Conservation (phyloP, 2,113 vertebrate genomes). For the Hydropotes inermis region DNA sequence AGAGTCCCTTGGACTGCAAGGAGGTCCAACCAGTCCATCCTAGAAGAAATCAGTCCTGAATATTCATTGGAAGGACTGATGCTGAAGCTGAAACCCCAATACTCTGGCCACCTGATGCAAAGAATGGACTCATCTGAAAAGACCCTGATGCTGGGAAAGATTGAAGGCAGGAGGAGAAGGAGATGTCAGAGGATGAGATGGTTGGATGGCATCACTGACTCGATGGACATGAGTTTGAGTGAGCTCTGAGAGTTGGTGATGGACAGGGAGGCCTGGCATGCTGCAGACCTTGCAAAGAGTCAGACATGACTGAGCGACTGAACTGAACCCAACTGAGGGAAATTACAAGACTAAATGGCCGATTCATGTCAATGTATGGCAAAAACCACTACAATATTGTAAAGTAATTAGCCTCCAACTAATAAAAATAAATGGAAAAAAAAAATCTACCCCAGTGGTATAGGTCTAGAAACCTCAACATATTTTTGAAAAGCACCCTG, state of each 20-base stretch:
- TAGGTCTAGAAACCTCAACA: neutral
- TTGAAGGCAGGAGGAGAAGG: neutral
- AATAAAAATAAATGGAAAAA: too few species aligned
- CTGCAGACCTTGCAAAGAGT: neutral
- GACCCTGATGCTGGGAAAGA: neutral
- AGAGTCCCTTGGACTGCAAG: neutral
- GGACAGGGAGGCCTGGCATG: rapidly evolving
- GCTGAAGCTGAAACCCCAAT: neutral
- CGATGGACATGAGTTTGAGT: neutral
- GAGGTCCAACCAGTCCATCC: neutral
- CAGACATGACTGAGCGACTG: neutral
- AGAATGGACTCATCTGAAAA: neutral
- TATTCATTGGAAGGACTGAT: neutral
- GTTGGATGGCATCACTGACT: neutral
- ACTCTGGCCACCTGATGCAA: neutral
- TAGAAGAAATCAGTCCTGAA: neutral
- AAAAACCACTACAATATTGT: too few species aligned
- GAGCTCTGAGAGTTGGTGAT: neutral
- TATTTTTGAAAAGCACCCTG: neutral
- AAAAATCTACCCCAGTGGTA: neutral
- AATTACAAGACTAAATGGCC: neutral
- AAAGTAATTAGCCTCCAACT: too few species aligned
- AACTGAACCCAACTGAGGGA: neutral
- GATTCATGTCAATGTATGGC: too few species aligned
- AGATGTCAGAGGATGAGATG: neutral